Evolutionary conservation across 2,113 vertebrate genomes (phyloP), one percentile per base, ranked within the genome.

Genomic region (Numenius arquata): DNA sequence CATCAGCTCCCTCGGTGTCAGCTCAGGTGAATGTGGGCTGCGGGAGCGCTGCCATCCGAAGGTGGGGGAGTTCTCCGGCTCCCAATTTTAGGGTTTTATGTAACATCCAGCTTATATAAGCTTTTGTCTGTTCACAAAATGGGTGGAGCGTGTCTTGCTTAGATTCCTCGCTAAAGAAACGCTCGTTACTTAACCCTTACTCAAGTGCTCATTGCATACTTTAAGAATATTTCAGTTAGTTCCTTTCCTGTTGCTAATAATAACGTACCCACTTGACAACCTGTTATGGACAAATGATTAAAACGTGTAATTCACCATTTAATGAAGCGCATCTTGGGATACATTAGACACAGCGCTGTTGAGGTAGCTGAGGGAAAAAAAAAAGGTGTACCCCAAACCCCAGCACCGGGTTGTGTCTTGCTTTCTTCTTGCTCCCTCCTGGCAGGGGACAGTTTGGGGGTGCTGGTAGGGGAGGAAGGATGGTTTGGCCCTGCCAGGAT

Each of bases 101-200:
- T 96, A 96, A 96, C 92, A 80, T 17, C 63, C 76, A 74, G 63
- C 82, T 97, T 97, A 96, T 73, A 55, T 96, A 97, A 97, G 92
- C 85, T 72, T 97, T 97, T 95, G 88, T 96, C 95, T 95, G 93
- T 13, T 90, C 79, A n/a, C 78, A 12, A 47, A 95, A 93, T 83
- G 93, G 95, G 96, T 88, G 93, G 93, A 90, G 78, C 2, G 0
- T 59, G 65, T 81, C 95, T 93, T 12, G 18, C 82, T 85, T 9
- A 29, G 92, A 77, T 88, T 93, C 68, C 85, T 93, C 1, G 1
- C 59, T 83, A 8, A 86, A 93, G 96, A 86, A 90, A 62, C 1
- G 6, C 75, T 90, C 12, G 6, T 88, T 94, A 61, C 79, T 95
- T 85, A 86, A 86, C 18, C 59, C 88, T 90, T 91, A 80, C 67